A percentile compares a stretch with the other conserved stretches of the same genome.
These are phyloP conservation scores for Heliangelus exortis DNA, from an alignment of 2,797 vertebrate species.

Conservation along the genomic window DNA sequence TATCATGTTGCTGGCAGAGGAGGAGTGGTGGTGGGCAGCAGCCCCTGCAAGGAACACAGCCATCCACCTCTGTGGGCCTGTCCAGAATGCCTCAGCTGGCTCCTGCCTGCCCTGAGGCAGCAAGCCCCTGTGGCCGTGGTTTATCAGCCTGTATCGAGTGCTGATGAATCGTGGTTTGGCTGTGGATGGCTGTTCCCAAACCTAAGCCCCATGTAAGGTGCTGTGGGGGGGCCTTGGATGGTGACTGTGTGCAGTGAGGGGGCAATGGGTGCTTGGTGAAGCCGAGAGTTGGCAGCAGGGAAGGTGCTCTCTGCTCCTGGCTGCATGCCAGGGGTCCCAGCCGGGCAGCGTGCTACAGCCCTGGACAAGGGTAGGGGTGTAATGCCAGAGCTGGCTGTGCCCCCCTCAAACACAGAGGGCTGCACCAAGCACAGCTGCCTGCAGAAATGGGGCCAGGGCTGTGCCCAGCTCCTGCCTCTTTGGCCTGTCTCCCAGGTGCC, in stretches of 20 bases:
- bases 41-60: neutral
- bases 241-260: neutral
- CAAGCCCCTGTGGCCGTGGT: neutral
- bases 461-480: neutral
- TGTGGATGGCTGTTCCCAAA: neutral
- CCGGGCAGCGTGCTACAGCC: neutral
- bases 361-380: neutral
- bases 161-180: neutral
- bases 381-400: neutral
- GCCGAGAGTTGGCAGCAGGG: fast-evolving
- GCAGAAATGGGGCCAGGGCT: neutral
- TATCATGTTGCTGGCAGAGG: neutral
- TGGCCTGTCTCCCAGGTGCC: neutral
- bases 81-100: neutral
- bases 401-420: neutral
- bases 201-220: neutral
- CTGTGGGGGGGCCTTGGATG: neutral
- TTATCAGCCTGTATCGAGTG: neutral
- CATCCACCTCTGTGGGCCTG: neutral
- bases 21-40: neutral
- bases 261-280: fast-evolving
- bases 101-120: neutral
- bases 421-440: neutral
- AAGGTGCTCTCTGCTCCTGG: neutral
- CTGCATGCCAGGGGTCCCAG: neutral